Evolutionary conservation across 2,113 vertebrate genomes (phyloP), one percentile per base, ranked within the genome.

Genomic region (Dendrocopos noguchii): DNA sequence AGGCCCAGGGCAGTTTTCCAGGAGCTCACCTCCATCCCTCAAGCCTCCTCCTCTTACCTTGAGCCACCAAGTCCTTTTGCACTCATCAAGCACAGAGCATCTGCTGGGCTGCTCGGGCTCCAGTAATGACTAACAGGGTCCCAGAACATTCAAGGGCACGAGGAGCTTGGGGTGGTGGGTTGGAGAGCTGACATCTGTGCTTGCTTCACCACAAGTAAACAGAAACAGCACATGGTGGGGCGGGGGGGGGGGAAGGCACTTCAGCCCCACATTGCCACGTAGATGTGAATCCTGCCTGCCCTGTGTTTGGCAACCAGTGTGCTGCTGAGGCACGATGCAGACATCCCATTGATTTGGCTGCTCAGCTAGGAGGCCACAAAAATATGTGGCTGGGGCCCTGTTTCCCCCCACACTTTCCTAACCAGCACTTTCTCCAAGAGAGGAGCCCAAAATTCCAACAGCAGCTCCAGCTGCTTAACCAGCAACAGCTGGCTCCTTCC

Each of bases 381-480:
- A 88, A 52, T 6, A 10, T 15, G 1, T 0, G 2, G 8, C 3
- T 27, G 36, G 27, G 86, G 52, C n/a, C 75, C 50, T 0, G 0
- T 13, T 76, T 50, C 46, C n/a, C 63, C 70, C 28, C 1, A 1
- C 1, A 2, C 16, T 64, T 84, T 52, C 59, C 52, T 5, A 5
- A 28, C 28, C 12, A 12, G 36, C 10, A 6, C 2, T 0, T n/a
- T 50, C 39, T 61, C 46, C 59, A n/a, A 36, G 53, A 31, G 28
- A 29, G 29, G 18, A 10, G 12, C 25, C 46, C 25, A 33, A 56
- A 42, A 56, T 6, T 24, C 29, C 61, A 33, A 7, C 27, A 18
- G 16, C 42, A 42, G 42, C 42, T 14, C 42, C 28, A 22, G 60
- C 14, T 13, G 4, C 36, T n/a, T 50, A 36, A 74, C 4, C 55